Evolutionary conservation across 2,113 vertebrate species (phyloP).

Genomic region (Clinocottus analis): DNA sequence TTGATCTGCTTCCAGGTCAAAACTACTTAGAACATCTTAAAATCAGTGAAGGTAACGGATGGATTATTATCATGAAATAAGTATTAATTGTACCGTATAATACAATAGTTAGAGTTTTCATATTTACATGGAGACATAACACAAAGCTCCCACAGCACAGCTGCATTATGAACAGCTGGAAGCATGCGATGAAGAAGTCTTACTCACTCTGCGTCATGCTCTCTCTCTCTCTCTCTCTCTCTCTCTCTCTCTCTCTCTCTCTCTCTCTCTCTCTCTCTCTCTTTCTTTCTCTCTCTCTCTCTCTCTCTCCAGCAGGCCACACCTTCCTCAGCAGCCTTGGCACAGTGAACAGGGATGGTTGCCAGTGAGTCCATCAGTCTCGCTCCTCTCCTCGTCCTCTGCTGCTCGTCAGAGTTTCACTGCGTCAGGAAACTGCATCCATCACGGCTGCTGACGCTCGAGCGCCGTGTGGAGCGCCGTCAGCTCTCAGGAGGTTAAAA

Average conservation of each 20-base stretch:
- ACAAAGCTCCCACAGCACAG: background rate
- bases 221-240: too few species aligned
- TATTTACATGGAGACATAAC: background rate
- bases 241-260: constrained; percentile 16
- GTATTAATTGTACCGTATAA: background rate
- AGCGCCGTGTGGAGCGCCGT: too few species aligned
- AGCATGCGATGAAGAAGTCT: constrained; percentile 46
- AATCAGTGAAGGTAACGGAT: background rate
- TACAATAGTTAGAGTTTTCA: background rate
- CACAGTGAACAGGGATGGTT: constrained; percentile 90
- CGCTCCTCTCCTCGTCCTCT: constrained; percentile 86
- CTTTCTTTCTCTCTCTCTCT: constrained; percentile 2
- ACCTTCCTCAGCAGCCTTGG: constrained; percentile 91
- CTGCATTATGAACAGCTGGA: constrained; percentile 48
- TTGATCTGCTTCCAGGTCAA: background rate
- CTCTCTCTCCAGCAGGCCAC: constrained; percentile 49
- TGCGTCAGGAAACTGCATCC: background rate
- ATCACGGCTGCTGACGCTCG: too few species aligned
- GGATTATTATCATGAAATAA: background rate
- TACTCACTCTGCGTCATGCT: too few species aligned
- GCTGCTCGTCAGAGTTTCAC: constrained; percentile 81
- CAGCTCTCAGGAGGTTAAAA: too few species aligned
- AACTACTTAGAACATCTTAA: background rate
- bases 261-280: background rate
- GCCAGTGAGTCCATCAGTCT: constrained; percentile 88